Percentiles rank a stretch among this genome's conserved stretches.
These are phyloP conservation scores for Pomatostomus ruficeps DNA, from an alignment of 2,113 vertebrate genomes.

Conservation along the genomic window DNA sequence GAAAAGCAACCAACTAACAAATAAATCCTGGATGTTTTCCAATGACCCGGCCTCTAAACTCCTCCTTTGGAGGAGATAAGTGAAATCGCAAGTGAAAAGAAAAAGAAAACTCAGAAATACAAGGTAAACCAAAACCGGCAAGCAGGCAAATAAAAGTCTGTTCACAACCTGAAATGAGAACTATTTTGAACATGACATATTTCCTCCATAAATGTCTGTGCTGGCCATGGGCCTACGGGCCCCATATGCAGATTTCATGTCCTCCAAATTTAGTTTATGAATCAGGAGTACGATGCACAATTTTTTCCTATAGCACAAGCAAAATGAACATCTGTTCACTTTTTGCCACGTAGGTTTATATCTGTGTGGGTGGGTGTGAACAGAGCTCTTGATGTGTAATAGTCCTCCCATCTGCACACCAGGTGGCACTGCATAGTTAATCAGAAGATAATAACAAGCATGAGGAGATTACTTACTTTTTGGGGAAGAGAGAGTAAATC, in stretches of 20 bases:
- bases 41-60: neutral
- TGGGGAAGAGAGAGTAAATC: slow-evolving; percentile 59
- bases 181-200: slow-evolving; percentile 12
- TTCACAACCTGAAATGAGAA: slow-evolving; percentile 8
- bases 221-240: slow-evolving; percentile 39
- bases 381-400: slow-evolving; percentile 66
- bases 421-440: slow-evolving; percentile 74
- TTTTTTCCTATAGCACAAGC: slow-evolving; percentile 64
- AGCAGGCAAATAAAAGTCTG: slow-evolving; percentile 3
- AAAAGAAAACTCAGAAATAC: neutral
- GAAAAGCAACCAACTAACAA: neutral
- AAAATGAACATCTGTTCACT: slow-evolving; percentile 77
- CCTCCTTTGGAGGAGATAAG: neutral
- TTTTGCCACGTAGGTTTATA: slow-evolving; percentile 66
- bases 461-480: slow-evolving; percentile 63
- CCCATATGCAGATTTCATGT: slow-evolving; percentile 49
- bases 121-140: neutral
- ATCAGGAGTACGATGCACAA: slow-evolving; percentile 61
- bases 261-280: slow-evolving; percentile 70
- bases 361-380: slow-evolving; percentile 68
- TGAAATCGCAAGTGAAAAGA: neutral
- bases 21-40: neutral
- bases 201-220: slow-evolving; percentile 17
- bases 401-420: slow-evolving; percentile 72
- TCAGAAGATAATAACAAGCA: slow-evolving; percentile 65